These are phyloP conservation scores for Platypus cylindrus DNA, from an alignment of 2,888 invertebrate genomes.

Conservation along the genomic window DNA sequence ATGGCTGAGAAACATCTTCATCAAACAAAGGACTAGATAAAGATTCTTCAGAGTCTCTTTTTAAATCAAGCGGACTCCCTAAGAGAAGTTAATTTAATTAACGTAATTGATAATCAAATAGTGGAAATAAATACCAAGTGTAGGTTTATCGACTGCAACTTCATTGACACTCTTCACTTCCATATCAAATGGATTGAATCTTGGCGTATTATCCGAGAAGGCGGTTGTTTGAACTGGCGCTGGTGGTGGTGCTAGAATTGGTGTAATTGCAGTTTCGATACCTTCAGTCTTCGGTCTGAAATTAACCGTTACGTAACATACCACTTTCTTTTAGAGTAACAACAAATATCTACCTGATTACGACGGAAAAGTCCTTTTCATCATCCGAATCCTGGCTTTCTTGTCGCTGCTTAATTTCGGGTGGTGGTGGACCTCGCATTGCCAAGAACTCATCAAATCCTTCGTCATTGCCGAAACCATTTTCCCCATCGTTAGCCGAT, in stretches of 20 bases:
- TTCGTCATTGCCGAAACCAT: constrained; percentile 56
- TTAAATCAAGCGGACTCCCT: too few relatives aligned
- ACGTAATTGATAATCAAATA: too few relatives aligned
- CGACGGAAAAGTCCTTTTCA: constrained; percentile 67
- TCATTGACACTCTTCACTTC: too few relatives aligned
- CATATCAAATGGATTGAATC: constrained; percentile 72
- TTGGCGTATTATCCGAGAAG: constrained; percentile 48
- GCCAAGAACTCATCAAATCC: constrained; percentile 71
- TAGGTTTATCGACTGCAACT: neutral
- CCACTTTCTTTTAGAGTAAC: neutral
- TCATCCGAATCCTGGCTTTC: constrained; percentile 67
- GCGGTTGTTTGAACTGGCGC: constrained; percentile 40
- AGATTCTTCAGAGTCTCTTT: constrained; percentile 61
- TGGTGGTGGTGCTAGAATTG: constrained; percentile 64
- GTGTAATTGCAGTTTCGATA: constrained; percentile 42
- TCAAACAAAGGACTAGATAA: constrained; percentile 90
- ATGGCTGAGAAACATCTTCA: constrained; percentile 82
- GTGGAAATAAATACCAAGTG: too few relatives aligned
- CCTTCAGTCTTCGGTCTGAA: constrained; percentile 43
- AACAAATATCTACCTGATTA: constrained; percentile 48
- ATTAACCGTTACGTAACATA: too few relatives aligned
- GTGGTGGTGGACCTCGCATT: constrained; percentile 60
- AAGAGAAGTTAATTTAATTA: too few relatives aligned
- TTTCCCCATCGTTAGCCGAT: constrained; percentile 24
- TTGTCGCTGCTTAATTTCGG: constrained; percentile 50